These are phyloP conservation scores for Acridotheres tristis DNA, from an alignment of 2,797 vertebrate genomes.

Conservation along the genomic window DNA sequence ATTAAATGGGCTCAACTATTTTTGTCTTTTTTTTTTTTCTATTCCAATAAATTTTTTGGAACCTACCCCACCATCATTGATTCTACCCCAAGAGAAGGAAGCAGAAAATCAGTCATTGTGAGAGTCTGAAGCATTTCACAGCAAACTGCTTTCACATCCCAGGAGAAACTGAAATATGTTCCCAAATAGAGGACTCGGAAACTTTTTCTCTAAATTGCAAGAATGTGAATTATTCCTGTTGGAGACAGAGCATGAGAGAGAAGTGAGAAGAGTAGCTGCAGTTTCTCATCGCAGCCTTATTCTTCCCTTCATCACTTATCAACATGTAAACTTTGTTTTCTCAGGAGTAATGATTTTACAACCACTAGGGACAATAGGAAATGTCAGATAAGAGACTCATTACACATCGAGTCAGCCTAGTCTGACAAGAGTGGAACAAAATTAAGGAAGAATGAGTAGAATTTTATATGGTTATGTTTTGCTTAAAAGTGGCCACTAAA, in stretches of 20 bases:
- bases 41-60: background rate
- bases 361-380: slow-evolving; percentile 39
- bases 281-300: slow-evolving; percentile 4
- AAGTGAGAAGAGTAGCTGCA: background rate
- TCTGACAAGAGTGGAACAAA: slow-evolving; percentile 47
- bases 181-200: background rate
- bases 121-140: slow-evolving; percentile 46
- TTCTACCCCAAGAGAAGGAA: slow-evolving; percentile 45
- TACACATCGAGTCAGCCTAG: background rate
- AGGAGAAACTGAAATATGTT: slow-evolving; percentile 35
- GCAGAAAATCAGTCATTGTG: slow-evolving; percentile 53
- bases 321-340: slow-evolving; percentile 58
- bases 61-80: background rate
- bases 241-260: background rate
- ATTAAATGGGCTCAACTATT: background rate
- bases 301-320: slow-evolving; percentile 21
- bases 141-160: slow-evolving; percentile 38
- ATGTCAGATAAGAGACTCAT: slow-evolving; percentile 13
- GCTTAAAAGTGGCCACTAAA: slow-evolving; percentile 13
- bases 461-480: slow-evolving; percentile 15
- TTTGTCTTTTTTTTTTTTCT: background rate
- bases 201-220: slow-evolving; percentile 30
- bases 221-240: slow-evolving; percentile 30
- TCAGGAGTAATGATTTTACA: slow-evolving; percentile 22
- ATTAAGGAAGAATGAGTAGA: slow-evolving; percentile 19